These are phyloP conservation scores for Cynopterus brachyotis DNA, from an alignment of 2,113 vertebrate genomes.

Conservation along the genomic window DNA sequence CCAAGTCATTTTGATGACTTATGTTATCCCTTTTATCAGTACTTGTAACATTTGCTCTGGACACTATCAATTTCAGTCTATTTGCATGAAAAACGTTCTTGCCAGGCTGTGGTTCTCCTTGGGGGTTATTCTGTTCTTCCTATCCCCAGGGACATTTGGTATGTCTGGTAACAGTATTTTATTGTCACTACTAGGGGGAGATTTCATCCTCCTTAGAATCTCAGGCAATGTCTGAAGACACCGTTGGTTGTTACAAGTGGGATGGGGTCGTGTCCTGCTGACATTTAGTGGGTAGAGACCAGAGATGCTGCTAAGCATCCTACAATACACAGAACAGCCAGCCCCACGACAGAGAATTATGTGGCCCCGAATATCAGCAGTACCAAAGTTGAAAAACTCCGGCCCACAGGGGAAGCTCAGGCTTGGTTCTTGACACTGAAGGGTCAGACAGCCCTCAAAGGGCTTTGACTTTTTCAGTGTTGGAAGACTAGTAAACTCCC, in stretches of 20 bases:
- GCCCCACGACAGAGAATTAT: not conserved
- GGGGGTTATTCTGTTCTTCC: not conserved
- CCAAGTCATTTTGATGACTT: not conserved
- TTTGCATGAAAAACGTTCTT: constrained; percentile 1
- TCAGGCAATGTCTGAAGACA: not conserved
- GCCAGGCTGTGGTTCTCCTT: not conserved
- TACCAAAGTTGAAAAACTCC: not conserved
- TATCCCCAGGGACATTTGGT: not conserved
- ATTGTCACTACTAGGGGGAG: not conserved
- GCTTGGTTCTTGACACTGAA: not conserved
- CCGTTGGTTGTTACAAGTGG: not conserved
- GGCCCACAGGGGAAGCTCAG: not conserved
- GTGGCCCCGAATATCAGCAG: not conserved
- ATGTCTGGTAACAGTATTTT: not conserved
- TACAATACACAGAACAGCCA: not conserved
- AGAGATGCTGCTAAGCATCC: not conserved
- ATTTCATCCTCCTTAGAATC: not conserved
- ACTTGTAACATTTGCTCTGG: not conserved
- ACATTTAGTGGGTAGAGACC: not conserved
- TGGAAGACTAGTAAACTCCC: not conserved
- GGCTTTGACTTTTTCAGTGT: not conserved
- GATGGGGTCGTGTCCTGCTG: not conserved
- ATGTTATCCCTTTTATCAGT: not conserved
- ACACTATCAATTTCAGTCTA: not conserved
- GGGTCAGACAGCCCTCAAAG: not conserved